Base-by-base conservation (phyloP, 2,888 invertebrate genomes). In the Apoderus coryli region DNA sequence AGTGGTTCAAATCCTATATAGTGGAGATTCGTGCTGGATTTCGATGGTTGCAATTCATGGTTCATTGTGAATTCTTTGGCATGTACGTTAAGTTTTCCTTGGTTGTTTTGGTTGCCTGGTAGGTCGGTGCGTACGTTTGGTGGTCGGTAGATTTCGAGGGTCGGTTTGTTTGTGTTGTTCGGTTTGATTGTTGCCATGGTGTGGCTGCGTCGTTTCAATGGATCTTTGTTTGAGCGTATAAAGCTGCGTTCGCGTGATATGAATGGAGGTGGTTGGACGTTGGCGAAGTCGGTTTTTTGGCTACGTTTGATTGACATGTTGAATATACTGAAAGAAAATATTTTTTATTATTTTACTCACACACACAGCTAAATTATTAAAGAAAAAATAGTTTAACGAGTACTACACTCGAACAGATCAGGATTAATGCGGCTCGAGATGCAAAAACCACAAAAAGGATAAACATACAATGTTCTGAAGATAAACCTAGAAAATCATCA, bases 51-150 rank as follows among this genome's bases (percentile, higher is more conserved):
- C 27, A 64, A 55, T 24, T 68, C 68, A 60, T 69, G 72, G 54
- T 71, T 72, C 78, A 82, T 81, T 49, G 77, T 79, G 63, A 88
- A 86, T 66, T 86, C 86, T 65, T 84, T 84, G 36, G 86, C 86
- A 63, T 85, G 79, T 42, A 82, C 84, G 59, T 86, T 86, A 46
- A 86, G 65, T 60, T 76, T 76, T 47, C 44, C 60, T 37, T 31
- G 52, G 42, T 40, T 49, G 25, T 44, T 42, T n/a, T n/a, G n/a
- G 7, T n/a, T n/a, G 7, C 6, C n/a, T 10, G 50, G 43, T 43
- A 54, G 25, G 49, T 53, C 55, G 10, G 53, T 53, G 32, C 57
- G 41, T 4, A 56, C 54, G 31, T 59, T 86, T 55, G 88, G 86
- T 36, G 88, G 88, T 51, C 85, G 70, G 57, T 88, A 88, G 46